phyloP scores from a whole-genome alignment of 2,888 invertebrate genomes.

The Caenorhabditis plicata region DNA sequence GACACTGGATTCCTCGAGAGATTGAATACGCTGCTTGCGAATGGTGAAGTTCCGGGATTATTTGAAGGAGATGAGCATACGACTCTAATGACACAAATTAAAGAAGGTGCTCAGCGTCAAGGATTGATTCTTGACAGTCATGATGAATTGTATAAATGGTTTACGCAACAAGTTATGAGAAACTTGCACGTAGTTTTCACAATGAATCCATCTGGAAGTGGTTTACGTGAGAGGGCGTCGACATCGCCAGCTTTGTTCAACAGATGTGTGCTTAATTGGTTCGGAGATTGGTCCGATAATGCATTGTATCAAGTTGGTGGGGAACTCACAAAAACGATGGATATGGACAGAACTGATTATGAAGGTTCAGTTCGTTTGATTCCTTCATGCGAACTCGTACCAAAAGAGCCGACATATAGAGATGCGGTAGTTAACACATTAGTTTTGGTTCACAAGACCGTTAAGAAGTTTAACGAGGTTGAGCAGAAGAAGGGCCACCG shows the following conservation, averaged over 20 bases:
- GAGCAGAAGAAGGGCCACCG: constrained; percentile 77
- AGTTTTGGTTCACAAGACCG: constrained; percentile 94
- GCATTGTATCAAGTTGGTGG: constrained; percentile 76
- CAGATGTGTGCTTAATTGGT: constrained; percentile 98
- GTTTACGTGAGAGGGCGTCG: constrained; percentile 94
- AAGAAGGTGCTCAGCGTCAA: constrained; percentile 95
- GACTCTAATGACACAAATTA: constrained; percentile 98
- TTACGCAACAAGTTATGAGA: constrained; percentile 91
- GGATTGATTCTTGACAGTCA: constrained; percentile 96
- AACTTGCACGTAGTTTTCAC: constrained; percentile 99
- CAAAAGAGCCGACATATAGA: constrained; percentile 54
- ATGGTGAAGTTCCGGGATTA: constrained; percentile 80
- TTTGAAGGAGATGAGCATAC: constrained; percentile 88
- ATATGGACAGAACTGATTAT: constrained; percentile 85
- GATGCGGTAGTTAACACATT: constrained; percentile 93
- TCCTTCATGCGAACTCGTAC: constrained; percentile 74
- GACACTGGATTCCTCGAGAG: constrained; percentile 98
- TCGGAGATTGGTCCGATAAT: constrained; percentile 98
- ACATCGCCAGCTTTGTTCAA: constrained; percentile 99
- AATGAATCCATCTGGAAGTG: constrained; percentile 99
- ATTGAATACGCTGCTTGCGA: constrained; percentile 97
- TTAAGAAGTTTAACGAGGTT: constrained; percentile 82
- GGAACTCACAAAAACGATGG: constrained; percentile 92
- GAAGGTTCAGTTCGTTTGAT: constrained; percentile 87
- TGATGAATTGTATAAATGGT: constrained; percentile 99